Base-by-base conservation (phyloP, 2,888 invertebrate genomes). In the Automeris io region DNA sequence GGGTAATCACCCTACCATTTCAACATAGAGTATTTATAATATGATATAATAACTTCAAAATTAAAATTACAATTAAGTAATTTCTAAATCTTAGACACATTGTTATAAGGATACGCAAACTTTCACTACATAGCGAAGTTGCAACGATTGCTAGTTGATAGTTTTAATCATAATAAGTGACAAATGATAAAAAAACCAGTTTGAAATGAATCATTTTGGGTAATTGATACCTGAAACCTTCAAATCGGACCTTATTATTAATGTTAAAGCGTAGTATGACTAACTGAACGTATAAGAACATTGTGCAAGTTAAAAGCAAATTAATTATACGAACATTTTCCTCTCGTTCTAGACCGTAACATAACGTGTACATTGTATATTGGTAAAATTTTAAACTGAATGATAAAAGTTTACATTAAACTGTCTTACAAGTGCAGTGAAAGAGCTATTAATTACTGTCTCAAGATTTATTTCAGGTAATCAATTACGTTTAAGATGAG, bases 271-370 rank as follows among this genome's bases (percentile, higher is more conserved):
- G 13, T 16, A 13, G 13, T 29, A 7, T 29, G 9, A 29, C 13
- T 13, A 29, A 29, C n/a, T 29, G 16, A 8, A 29, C 13, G 25
- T 18, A 25, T 35, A 11, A 26, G 31, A 12, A 22, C 13, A 44
- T 69, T 65, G 61, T 51, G 65, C 57, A 63, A 65, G 16, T 16
- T 34, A 59, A 59, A 39, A 34, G 39, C 24, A 61, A 57, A 57
- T 56, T 66, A 70, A 68, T 68, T 66, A 57, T 49, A 57, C 60
- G 49, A 55, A 49, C 72, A 76, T 73, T 74, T 74, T 64, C 68
- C 62, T 58, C 58, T 63, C 57, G 66, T 62, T 63, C 51, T 56
- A 58, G 63, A 72, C 69, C 69, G 73, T 71, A 62, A 73, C 64
- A 57, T 57, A 70, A 69, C 71, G 74, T 71, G 58, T 44, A 29